These are phyloP conservation scores for Endomychus coccineus DNA, from an alignment of 2,888 invertebrate species.

Conservation along the genomic window DNA sequence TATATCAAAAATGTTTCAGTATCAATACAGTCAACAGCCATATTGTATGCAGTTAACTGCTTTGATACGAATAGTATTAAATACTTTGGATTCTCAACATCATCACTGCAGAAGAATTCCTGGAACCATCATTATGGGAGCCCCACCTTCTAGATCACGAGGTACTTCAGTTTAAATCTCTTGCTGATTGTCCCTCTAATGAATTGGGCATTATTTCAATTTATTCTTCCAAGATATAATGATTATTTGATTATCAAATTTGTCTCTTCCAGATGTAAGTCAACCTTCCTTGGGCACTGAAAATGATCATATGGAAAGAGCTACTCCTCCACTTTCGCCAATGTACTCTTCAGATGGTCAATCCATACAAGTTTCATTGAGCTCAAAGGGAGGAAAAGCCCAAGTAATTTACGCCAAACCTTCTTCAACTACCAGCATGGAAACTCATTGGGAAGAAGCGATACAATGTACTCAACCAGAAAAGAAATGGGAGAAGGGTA, in stretches of 20 bases:
- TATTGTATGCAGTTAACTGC: slow-evolving; percentile 66
- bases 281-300: slow-evolving; percentile 69
- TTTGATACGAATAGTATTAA: slow-evolving; percentile 81
- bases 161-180: too few relatives aligned
- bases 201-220: too few relatives aligned
- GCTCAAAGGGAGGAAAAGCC: slow-evolving; percentile 40
- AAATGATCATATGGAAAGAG: slow-evolving; percentile 49
- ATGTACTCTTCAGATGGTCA: slow-evolving; percentile 54
- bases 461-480: slow-evolving; percentile 40
- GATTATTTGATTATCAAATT: not conserved
- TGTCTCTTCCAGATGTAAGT: slow-evolving; percentile 54
- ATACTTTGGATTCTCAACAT: slow-evolving; percentile 85
- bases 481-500: slow-evolving; percentile 30
- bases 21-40: slow-evolving; percentile 67
- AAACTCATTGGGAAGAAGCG: slow-evolving; percentile 66
- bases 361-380: slow-evolving; percentile 43
- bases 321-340: slow-evolving; percentile 55
- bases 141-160: slow-evolving; percentile 58
- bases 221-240: too few relatives aligned
- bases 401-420: slow-evolving; percentile 42
- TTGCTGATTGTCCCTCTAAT: too few relatives aligned
- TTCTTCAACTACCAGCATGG: slow-evolving; percentile 47
- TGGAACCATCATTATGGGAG: slow-evolving; percentile 69
- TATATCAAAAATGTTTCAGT: too few relatives aligned
- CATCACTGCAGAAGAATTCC: slow-evolving; percentile 85